A percentile compares a stretch with the other conserved stretches of the same genome.
phyloP scores from a whole-genome alignment of 2,113 vertebrate genomes.

The Lepus americanus region DNA sequence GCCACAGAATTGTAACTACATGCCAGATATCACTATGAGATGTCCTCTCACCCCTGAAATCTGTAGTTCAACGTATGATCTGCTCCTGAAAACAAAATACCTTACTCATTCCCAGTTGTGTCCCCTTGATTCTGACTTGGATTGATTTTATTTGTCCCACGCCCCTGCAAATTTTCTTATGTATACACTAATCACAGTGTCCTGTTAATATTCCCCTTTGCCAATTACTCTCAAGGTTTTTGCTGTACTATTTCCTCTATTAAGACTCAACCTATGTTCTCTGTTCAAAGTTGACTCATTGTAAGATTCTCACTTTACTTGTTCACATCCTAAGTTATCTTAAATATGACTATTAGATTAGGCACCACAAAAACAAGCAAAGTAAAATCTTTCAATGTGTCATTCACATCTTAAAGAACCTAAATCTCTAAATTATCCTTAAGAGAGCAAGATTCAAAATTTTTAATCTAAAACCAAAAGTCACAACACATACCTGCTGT shows the following conservation, averaged over 20 bases:
- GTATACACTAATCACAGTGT: not conserved
- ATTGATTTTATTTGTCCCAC: not conserved
- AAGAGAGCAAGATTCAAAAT: not conserved
- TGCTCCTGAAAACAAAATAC: not conserved
- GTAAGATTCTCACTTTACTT: not conserved
- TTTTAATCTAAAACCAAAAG: not conserved
- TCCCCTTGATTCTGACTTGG: not conserved
- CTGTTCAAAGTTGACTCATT: not conserved
- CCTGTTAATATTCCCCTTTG: not conserved
- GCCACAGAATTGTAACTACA: not conserved
- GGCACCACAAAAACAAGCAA: not conserved
- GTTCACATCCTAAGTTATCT: not conserved
- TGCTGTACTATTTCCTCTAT: not conserved
- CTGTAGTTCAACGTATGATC: not conserved
- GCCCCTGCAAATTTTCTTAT: not conserved
- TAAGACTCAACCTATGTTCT: not conserved
- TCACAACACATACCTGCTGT: no score
- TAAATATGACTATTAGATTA: not conserved
- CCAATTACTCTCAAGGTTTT: not conserved
- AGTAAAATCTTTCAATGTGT: not conserved
- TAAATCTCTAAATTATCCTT: not conserved
- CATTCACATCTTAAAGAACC: conserved; percentile 23
- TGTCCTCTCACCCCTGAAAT: not conserved
- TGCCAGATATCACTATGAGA: not conserved
- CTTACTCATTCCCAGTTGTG: not conserved